These are phyloP conservation scores for Kryptolebias marmoratus DNA, from an alignment of 2,113 vertebrate genomes.

Conservation along the genomic window DNA sequence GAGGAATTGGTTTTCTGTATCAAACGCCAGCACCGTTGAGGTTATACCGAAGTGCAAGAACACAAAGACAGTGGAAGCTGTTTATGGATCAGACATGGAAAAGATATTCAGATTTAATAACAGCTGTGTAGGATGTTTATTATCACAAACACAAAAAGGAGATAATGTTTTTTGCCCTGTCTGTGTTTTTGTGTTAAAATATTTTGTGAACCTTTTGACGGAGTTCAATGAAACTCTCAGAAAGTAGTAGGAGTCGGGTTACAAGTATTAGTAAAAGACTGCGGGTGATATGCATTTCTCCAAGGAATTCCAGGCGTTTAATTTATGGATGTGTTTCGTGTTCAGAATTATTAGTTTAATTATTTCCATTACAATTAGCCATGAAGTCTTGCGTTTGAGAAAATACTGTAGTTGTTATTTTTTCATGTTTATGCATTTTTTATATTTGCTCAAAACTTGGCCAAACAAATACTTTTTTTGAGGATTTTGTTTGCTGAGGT, in stretches of 20 bases:
- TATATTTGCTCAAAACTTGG: neutral
- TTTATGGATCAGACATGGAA: conserved; percentile 14
- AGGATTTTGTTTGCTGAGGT: conserved; percentile 18
- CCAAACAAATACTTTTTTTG: neutral
- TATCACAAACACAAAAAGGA: too few species aligned
- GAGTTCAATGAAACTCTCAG: too few species aligned
- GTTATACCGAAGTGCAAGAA: conserved; percentile 12
- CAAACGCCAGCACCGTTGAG: conserved; percentile 35
- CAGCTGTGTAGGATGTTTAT: neutral
- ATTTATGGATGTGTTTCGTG: neutral
- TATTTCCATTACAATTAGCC: neutral
- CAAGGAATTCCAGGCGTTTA: too few species aligned
- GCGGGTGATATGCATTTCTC: too few species aligned
- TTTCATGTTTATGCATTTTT: neutral
- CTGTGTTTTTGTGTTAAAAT: too few species aligned
- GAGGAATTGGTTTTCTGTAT: conserved; percentile 44
- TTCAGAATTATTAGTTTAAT: neutral
- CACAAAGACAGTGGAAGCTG: conserved; percentile 36
- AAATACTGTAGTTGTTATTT: conserved; percentile 3
- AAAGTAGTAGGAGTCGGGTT: too few species aligned
- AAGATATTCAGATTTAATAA: conserved; percentile 18
- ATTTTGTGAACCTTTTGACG: too few species aligned
- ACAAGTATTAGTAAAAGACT: too few species aligned
- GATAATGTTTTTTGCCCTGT: too few species aligned
- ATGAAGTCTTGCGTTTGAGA: neutral